Evolutionary conservation across 2,797 vertebrate genomes (phyloP).

Genomic region (Lagocephalus sceleratus): DNA sequence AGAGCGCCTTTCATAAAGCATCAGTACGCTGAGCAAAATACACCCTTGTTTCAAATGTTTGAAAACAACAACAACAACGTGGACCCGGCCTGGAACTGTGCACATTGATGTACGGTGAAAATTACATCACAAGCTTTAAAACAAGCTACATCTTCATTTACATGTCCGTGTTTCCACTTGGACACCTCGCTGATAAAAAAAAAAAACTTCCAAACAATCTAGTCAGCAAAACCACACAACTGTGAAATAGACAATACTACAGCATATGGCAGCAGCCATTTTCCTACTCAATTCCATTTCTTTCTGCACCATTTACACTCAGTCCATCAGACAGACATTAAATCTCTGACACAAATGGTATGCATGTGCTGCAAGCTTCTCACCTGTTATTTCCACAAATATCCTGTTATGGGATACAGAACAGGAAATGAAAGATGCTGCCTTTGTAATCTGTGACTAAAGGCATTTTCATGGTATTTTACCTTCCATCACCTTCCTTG

Average conservation of each 20-base stretch:
- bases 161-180: slow-evolving; percentile 21
- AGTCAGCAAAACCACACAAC: slow-evolving; percentile 61
- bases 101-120: neutral
- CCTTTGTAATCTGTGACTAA: slow-evolving; percentile 64
- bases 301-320: slow-evolving; percentile 60
- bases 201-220: slow-evolving; percentile 48
- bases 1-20: no score
- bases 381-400: slow-evolving; percentile 66
- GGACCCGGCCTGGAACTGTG: no score
- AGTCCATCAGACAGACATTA: slow-evolving; percentile 22
- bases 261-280: slow-evolving; percentile 61
- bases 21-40: no score
- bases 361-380: slow-evolving; percentile 57
- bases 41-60: neutral
- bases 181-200: slow-evolving; percentile 35
- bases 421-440: slow-evolving; percentile 70
- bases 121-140: slow-evolving; percentile 10
- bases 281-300: slow-evolving; percentile 62
- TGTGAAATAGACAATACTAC: slow-evolving; percentile 72
- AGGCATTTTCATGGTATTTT: slow-evolving; percentile 69
- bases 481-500: slow-evolving; percentile 53
- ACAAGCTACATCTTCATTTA: neutral
- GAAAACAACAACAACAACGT: neutral
- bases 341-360: slow-evolving; percentile 58
- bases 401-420: slow-evolving; percentile 72